Evolutionary conservation across 2,797 vertebrate genomes (phyloP), one percentile per base, ranked within the genome.

Genomic region (Sebastes goodei): DNA sequence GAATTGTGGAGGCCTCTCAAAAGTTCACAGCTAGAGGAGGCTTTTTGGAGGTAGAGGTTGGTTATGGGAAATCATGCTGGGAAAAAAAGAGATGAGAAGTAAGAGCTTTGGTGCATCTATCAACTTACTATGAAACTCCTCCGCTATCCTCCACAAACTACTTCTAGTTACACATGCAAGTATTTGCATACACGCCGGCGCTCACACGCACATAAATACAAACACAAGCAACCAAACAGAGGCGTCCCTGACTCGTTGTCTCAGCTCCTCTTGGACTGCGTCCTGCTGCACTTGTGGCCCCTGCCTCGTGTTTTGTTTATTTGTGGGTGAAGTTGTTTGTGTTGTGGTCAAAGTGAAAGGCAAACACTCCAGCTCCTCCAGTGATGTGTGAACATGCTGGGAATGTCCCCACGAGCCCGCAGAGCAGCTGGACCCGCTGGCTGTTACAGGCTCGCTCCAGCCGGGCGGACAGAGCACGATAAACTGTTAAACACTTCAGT

Each of bases 291-390:
- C 88, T 88, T 61, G 72, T 84, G 88, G 87, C 89, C 89, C 82
- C 78, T 23, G 82, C 85, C 79, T 87, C 53, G 23, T 87, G 88
- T 86, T 92, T 87, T 93, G 92, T 94, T 93, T 92, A 90, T 92
- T 87, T 93, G 93, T 77, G 93, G 91, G 71, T 76, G 76, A 86
- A 81, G 90, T 86, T 94, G 92, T 94, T 95, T 93, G 90, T 93
- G 91, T 91, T 93, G 87, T 89, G 91, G 93, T 94, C 76, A 87
- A 86, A 93, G 89, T 84, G 88, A 90, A 92, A 91, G 84, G 83
- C 88, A 93, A 94, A 92, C 93, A 92, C 89, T 91, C 42, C 53
- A 49, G 76, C 78, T 88, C 77, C 68, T 93, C 85, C 80, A 89
- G 74, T 73, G 83, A 91, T 87, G 91, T 92, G 91, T 90, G 85